Base-by-base conservation (phyloP, 2,797 vertebrate genomes). In the Muraenolepis orangiensis region DNA sequence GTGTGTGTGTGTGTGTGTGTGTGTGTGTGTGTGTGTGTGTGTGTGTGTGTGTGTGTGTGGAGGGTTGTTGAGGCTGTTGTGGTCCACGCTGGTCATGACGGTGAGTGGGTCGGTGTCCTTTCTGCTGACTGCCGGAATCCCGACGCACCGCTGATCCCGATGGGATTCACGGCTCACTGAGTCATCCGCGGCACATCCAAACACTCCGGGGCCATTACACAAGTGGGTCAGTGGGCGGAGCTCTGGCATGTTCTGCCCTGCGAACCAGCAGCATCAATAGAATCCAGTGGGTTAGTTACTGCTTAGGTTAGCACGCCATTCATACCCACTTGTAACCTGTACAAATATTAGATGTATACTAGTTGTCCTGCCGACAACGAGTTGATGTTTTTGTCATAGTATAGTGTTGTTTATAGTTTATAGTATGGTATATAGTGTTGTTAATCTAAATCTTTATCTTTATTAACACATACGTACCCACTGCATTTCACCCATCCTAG, bases 151-250 rank as follows among this genome's bases (percentile, higher is more conserved):
- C 66, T 78, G 74, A 84, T 79, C 84, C 66, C 42, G 74, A 51
- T 70, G 72, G 71, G 79, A 76, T 84, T 87, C 81, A 76, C 66
- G 86, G 78, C 73, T 38, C 76, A 68, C 72, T 78, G 83, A 46
- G 70, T 76, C 70, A 29, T 14, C 64, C n/a, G 30, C 8, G 20
- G 57, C 64, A 13, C 70, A 72, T 77, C 79, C 85, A 86, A 86
- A 81, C 81, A 86, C 78, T 32, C 57, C 29, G 40, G 69, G 1
- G 80, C 67, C 74, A 71, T 77, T 75, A 66, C 71, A 57, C 26
- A 0, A 30, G 29, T 64, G 57, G 57, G 57, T 64, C 57, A 26
- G 57, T 64, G 23, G 23, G 57, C n/a, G 57, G 57, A 2, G 6
- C 57, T 12, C 57, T 64, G 0, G 10, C 26, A 26, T 6, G 20